Evolutionary conservation across 2,113 vertebrate genomes (phyloP).

Genomic region (Mesembrinibis cayennensis): DNA sequence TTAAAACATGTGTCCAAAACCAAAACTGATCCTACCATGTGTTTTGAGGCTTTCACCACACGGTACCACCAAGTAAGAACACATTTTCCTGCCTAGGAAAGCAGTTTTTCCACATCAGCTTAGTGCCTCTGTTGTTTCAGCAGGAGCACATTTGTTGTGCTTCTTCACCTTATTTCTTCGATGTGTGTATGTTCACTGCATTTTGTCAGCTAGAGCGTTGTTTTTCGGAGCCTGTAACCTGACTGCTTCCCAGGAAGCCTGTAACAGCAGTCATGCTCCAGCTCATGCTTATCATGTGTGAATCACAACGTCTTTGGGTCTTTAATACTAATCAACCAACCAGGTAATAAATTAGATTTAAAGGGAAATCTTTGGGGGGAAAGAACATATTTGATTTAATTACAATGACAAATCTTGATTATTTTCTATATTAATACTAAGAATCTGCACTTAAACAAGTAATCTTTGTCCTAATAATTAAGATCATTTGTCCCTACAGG

Average conservation of each 20-base stretch:
- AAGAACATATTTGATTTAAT: background rate
- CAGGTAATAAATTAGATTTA: slow-evolving; percentile 21
- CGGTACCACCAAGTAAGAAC: background rate
- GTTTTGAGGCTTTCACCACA: slow-evolving; percentile 30
- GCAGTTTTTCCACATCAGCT: background rate
- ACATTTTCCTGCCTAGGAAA: background rate
- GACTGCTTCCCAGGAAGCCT: background rate
- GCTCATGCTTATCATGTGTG: background rate
- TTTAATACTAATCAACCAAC: background rate
- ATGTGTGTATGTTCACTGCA: background rate
- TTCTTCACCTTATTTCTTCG: background rate
- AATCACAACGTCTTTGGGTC: background rate
- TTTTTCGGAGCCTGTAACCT: background rate
- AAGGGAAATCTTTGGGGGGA: background rate
- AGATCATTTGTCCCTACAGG: slow-evolving; percentile 2
- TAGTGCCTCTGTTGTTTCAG: background rate
- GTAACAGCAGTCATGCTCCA: background rate
- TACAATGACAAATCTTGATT: background rate
- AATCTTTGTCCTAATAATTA: slow-evolving; percentile 32
- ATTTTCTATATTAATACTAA: background rate
- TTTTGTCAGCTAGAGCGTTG: background rate
- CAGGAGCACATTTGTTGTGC: background rate
- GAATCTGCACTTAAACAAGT: background rate
- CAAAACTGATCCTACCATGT: background rate
- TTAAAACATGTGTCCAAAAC: slow-evolving; percentile 22